Evolutionary conservation across 2,888 invertebrate species (phyloP), one percentile per base, ranked within the genome.

Genomic region (Iselma pallidipennis): DNA sequence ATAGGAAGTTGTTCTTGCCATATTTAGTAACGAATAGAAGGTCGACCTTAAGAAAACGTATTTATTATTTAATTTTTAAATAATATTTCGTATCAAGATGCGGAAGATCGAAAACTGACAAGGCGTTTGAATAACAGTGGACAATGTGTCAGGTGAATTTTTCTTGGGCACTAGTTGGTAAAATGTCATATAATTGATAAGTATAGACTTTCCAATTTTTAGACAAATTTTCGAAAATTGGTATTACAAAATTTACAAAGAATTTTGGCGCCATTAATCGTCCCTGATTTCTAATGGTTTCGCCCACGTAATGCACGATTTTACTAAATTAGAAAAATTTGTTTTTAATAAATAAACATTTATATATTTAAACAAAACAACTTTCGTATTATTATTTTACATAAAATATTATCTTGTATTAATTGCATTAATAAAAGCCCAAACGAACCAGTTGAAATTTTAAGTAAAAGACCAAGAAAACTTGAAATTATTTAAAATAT

Each of bases 11-110:
- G 68, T 66, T 61, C 37, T 65, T 55, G 31, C 68, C 68, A 52
- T 68, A 68, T 68, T 68, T 68, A 65, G 67, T 23, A 55, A 49
- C 54, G 21, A 48, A 57, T 49, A 50, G 59, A 62, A 63, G 63
- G 63, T 55, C 63, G 65, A 49, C 19, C 28, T 31, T 29, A 31
- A 26, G 16, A 37, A 37, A 37, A 16, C 19, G 4, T 37, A 16
- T 37, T 37, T 16, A 37, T 29, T 29, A 29, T 12, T 29, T 29
- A 1, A 37, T 16, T 37, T 37, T 19, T 37, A 6, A 16, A 37
- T 14, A 37, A 5, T 31, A 31, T 10, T 31, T 12, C 31, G 4
- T 10, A 10, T n/a, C 3, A 37, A 6, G n/a, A 37, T 37, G 16
- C 33, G 33, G 33, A 33, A 5, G 16, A 33, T 33, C 14, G 14